A percentile compares a stretch with the other conserved stretches of the same genome.
phyloP scores from a whole-genome alignment of 2,113 vertebrate genomes.

The Saccopteryx leptura region DNA sequence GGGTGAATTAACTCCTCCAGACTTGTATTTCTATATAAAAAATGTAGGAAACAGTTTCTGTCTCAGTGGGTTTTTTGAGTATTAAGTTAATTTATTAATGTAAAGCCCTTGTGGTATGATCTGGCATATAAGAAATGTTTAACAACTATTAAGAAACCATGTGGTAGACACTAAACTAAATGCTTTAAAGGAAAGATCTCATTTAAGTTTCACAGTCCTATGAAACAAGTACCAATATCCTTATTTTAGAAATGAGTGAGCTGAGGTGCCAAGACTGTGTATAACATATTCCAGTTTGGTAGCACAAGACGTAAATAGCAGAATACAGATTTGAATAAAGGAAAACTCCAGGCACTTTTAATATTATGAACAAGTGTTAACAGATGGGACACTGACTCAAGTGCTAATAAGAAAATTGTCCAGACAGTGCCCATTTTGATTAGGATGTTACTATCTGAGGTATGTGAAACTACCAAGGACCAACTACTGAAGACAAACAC shows the following conservation, averaged over 20 bases:
- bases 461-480: too few species aligned
- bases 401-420: slow-evolving; percentile 58
- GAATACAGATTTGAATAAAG: slow-evolving; percentile 41
- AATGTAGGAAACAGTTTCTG: neutral
- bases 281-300: neutral
- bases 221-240: neutral
- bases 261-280: neutral
- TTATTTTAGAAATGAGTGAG: slow-evolving; percentile 32
- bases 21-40: neutral
- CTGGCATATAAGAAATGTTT: neutral
- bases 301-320: neutral
- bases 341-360: neutral
- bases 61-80: neutral
- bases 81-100: neutral
- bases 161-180: neutral
- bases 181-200: slow-evolving; percentile 8
- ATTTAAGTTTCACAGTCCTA: neutral
- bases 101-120: neutral
- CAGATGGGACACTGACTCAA: slow-evolving; percentile 20
- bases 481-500: neutral
- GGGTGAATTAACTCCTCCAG: neutral
- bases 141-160: slow-evolving; percentile 16
- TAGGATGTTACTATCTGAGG: too few species aligned
- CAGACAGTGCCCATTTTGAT: slow-evolving; percentile 50
- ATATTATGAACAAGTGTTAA: slow-evolving; percentile 18